Conservation (phyloP, 2,113 vertebrate genomes). For the Pterocles gutturalis region DNA sequence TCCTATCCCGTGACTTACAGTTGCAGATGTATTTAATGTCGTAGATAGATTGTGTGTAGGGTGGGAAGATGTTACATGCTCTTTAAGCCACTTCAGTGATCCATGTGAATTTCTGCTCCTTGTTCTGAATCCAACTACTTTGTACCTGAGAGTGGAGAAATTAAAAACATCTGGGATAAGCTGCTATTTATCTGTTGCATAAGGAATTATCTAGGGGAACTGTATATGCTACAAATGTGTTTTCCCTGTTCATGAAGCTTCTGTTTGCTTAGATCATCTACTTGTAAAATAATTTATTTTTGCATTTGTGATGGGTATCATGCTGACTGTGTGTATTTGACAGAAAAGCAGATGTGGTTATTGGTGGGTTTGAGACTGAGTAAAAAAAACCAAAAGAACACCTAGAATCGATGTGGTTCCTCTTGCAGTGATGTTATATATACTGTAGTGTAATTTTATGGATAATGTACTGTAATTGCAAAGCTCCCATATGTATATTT, state of each 20-base stretch:
- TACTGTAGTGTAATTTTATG: neutral
- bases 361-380: neutral
- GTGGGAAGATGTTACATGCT: neutral
- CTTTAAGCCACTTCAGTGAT: neutral
- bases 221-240: neutral
- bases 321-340: neutral
- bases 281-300: neutral
- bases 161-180: neutral
- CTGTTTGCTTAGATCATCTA: neutral
- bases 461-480: neutral
- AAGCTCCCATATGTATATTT: neutral
- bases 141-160: neutral
- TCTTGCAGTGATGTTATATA: neutral
- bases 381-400: neutral
- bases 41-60: fast-evolving
- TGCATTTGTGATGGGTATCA: neutral
- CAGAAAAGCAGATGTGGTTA: neutral
- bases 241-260: neutral
- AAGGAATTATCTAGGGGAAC: neutral
- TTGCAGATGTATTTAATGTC: neutral
- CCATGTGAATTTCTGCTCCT: fast-evolving
- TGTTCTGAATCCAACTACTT: neutral
- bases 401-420: neutral
- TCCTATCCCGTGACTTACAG: neutral
- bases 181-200: neutral